Evolutionary conservation across 1,140 invertebrate species (phyloP).

Genomic region (Lepeophtheirus salmonis): DNA sequence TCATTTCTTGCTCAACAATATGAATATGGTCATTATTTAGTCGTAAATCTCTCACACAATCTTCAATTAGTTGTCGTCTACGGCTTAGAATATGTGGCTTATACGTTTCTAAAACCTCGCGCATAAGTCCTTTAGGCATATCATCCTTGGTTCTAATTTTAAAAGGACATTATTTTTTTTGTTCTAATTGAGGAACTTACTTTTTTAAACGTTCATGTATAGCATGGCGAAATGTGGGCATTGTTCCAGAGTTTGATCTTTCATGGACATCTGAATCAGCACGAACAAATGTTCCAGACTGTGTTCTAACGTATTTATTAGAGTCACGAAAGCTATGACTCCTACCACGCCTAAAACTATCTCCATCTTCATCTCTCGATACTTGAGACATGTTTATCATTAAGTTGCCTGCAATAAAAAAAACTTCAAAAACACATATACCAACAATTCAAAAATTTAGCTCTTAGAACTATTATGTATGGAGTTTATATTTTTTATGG

Average conservation of each 20-base stretch:
- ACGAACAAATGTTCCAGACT: conserved; percentile 7
- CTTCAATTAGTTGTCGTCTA: conserved; percentile 6
- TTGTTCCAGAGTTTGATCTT: neutral
- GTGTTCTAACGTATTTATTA: conserved; percentile 14
- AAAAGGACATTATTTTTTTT: no score
- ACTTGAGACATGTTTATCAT: no score
- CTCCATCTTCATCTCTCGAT: no score
- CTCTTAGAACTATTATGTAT: no score
- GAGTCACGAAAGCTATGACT: conserved; percentile 7
- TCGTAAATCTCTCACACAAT: conserved; percentile 9
- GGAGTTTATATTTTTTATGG: no score
- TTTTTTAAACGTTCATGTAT: conserved; percentile 2
- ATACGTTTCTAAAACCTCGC: conserved; percentile 15
- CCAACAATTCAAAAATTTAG: no score
- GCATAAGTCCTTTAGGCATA: conserved; percentile 13
- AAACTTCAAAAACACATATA: no score
- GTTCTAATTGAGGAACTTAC: no score
- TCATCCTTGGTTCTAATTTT: conserved; percentile 17
- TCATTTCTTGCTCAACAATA: conserved; percentile 13
- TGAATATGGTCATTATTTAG: conserved; percentile 17
- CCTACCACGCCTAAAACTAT: no score
- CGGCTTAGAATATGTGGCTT: conserved; percentile 12
- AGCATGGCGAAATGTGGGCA: conserved; percentile 8
- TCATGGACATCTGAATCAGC: neutral
- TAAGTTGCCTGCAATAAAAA: no score